Evolutionary conservation across 2,888 invertebrate species (phyloP).

Genomic region (Zaprionus lineosus): DNA sequence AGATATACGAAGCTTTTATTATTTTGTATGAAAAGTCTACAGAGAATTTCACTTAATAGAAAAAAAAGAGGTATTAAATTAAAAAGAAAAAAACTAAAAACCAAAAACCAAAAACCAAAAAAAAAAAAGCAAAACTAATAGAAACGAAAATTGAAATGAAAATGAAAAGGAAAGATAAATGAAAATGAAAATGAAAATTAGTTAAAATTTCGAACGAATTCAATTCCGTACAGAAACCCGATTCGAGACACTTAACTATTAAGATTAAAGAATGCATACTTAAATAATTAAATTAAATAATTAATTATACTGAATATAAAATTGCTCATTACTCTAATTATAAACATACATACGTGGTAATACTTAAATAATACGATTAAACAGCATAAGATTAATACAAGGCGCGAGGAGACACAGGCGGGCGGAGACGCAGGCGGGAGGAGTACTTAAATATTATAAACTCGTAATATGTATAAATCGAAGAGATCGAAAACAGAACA

Average conservation of each 20-base stretch:
- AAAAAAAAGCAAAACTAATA: slow-evolving; percentile 13
- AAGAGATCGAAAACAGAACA: slow-evolving; percentile 6
- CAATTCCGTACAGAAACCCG: neutral
- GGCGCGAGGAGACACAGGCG: slow-evolving; percentile 44
- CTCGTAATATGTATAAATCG: slow-evolving; percentile 48
- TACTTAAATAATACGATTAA: slow-evolving; percentile 66
- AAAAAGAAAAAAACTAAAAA: slow-evolving; percentile 28
- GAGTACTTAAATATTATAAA: slow-evolving; percentile 55
- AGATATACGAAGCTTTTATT: slow-evolving; percentile 58
- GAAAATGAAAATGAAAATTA: too few relatives aligned
- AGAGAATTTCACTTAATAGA: slow-evolving; percentile 63
- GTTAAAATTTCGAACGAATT: too few relatives aligned
- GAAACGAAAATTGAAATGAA: slow-evolving; percentile 24
- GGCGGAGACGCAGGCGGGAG: slow-evolving; percentile 54
- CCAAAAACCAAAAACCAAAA: slow-evolving; percentile 20
- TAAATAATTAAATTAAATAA: slow-evolving; percentile 62
- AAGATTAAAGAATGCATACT: slow-evolving; percentile 62
- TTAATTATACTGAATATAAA: slow-evolving; percentile 68
- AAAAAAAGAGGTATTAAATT: slow-evolving; percentile 38
- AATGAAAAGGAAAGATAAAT: neutral
- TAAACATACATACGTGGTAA: slow-evolving; percentile 66
- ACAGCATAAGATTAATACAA: slow-evolving; percentile 57
- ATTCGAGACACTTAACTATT: slow-evolving; percentile 53
- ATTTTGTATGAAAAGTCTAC: slow-evolving; percentile 64
- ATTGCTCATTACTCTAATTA: slow-evolving; percentile 75